Conservation (phyloP, 1,140 invertebrate species). For the Cephus cinctus region DNA sequence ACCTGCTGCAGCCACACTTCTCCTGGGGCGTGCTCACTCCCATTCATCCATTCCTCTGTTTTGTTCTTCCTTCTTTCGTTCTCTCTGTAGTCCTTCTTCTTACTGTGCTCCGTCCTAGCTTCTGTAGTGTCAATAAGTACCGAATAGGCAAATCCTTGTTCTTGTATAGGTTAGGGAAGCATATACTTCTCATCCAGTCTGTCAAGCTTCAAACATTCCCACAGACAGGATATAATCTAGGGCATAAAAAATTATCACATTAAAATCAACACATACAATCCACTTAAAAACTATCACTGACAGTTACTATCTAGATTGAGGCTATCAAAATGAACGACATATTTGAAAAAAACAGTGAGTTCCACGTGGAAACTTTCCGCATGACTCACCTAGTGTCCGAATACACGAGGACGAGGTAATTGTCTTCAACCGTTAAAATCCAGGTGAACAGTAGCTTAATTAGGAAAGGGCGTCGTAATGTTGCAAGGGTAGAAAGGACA, state of each 20-base stretch:
- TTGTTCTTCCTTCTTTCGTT: neutral
- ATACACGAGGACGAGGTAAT: neutral
- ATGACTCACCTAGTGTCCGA: neutral
- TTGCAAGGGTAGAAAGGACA: neutral
- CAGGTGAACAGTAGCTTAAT: neutral
- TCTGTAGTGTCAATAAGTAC: too few relatives aligned
- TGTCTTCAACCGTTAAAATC: neutral
- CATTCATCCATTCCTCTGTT: slow-evolving; percentile 59
- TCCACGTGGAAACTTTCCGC: neutral
- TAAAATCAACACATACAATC: too few relatives aligned
- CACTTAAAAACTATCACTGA: too few relatives aligned
- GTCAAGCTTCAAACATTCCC: neutral
- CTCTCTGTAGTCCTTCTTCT: slow-evolving; percentile 1
- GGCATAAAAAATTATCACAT: neutral
- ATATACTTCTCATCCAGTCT: too few relatives aligned
- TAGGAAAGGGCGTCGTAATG: neutral
- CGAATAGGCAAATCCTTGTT: too few relatives aligned
- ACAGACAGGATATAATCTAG: neutral
- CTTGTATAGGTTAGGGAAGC: too few relatives aligned
- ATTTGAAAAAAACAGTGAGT: too few relatives aligned
- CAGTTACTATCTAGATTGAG: too few relatives aligned
- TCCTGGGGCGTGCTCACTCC: slow-evolving; percentile 59
- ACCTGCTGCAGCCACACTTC: slow-evolving; percentile 39
- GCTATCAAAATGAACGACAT: too few relatives aligned
- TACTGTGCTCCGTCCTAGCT: neutral